These are phyloP conservation scores for Eira barbara DNA, from an alignment of 2,113 vertebrate species.

Conservation along the genomic window DNA sequence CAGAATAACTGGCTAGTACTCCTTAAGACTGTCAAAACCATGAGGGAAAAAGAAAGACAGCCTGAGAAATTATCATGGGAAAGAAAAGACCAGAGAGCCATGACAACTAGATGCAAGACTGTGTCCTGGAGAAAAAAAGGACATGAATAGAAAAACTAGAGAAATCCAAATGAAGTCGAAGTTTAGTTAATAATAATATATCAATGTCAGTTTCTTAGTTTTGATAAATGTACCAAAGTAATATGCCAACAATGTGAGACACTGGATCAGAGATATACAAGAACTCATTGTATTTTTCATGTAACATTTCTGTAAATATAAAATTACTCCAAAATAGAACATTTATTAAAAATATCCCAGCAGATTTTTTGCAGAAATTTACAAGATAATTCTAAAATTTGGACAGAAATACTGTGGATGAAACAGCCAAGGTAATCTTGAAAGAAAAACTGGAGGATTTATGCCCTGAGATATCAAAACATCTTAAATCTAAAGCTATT, in stretches of 20 bases:
- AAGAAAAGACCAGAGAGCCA: background rate
- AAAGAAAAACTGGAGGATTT: background rate
- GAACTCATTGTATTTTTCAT: background rate
- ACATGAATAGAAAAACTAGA: background rate
- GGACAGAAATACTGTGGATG: background rate
- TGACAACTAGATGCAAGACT: background rate
- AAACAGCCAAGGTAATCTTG: background rate
- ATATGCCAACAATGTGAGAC: background rate
- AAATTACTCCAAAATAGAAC: background rate
- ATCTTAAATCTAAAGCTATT: background rate
- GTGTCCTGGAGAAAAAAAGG: background rate
- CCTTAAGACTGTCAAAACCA: constrained; percentile 11
- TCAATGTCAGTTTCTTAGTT: constrained; percentile 34
- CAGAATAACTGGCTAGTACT: background rate
- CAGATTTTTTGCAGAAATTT: background rate
- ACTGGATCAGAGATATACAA: background rate
- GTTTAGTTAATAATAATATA: background rate
- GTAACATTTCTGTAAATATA: background rate
- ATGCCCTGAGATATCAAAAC: background rate
- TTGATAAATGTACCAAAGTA: background rate
- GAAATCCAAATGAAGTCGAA: constrained; percentile 49
- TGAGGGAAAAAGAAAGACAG: constrained; percentile 28
- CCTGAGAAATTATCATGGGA: background rate
- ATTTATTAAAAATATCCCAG: background rate
- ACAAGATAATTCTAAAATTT: constrained; percentile 24